phyloP scores from a whole-genome alignment of 2,113 vertebrate species.

The Piprites chloris region DNA sequence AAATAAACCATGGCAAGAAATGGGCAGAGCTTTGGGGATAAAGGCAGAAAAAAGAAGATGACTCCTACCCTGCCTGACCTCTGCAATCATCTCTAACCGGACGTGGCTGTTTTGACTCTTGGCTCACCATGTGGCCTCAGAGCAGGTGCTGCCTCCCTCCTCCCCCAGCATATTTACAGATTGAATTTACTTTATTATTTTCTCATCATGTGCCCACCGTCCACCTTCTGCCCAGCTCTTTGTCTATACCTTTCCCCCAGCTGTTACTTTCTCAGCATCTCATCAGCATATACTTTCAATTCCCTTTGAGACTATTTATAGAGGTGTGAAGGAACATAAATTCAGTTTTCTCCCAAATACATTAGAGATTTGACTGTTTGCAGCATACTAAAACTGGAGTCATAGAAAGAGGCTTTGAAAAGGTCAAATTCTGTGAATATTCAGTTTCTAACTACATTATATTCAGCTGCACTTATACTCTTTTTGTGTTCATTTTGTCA shows the following conservation, averaged over 20 bases:
- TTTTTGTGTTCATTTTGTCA: slow-evolving; percentile 41
- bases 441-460: background rate
- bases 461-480: slow-evolving; percentile 9
- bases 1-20: background rate
- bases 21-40: background rate
- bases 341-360: background rate
- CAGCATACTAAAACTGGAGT: background rate
- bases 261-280: slow-evolving; percentile 20
- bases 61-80: background rate
- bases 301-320: slow-evolving; percentile 5
- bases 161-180: background rate
- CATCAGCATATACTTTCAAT: slow-evolving; percentile 10
- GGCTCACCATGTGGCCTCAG: background rate
- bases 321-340: slow-evolving; percentile 14
- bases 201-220: background rate
- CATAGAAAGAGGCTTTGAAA: background rate
- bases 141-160: background rate
- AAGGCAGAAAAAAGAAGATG: background rate
- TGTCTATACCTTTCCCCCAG: slow-evolving; percentile 10
- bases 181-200: slow-evolving; percentile 23
- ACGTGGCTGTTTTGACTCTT: background rate
- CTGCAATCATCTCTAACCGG: background rate
- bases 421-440: slow-evolving; percentile 12
- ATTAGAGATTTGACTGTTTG: background rate
- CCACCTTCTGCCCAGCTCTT: slow-evolving; percentile 23